Conservation (phyloP, 2,888 invertebrate genomes). For the Pedicia rivosa region DNA sequence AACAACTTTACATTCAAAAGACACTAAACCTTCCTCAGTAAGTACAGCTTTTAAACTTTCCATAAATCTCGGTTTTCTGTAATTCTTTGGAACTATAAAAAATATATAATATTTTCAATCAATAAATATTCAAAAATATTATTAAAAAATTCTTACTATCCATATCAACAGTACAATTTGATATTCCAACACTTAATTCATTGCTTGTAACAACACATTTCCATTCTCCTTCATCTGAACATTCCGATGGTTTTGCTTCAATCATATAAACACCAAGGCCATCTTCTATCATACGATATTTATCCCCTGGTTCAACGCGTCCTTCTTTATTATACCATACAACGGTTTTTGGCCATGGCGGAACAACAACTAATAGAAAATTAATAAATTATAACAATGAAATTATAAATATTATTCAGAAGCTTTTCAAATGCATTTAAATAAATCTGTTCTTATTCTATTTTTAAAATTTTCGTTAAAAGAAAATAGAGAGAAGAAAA, state of each 20-base stretch:
- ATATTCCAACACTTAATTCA: slow-evolving; percentile 58
- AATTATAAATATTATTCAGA: slow-evolving; percentile 8
- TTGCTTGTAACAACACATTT: slow-evolving; percentile 71
- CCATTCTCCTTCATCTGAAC: slow-evolving; percentile 77
- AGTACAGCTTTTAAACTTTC: slow-evolving; percentile 77
- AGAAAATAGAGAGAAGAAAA: slow-evolving; percentile 8
- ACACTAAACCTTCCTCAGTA: slow-evolving; percentile 81
- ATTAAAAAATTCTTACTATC: slow-evolving; percentile 41
- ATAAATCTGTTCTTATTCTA: slow-evolving; percentile 16
- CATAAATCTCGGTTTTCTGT: slow-evolving; percentile 76
- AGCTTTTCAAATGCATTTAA: slow-evolving; percentile 9
- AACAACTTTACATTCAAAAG: slow-evolving; percentile 86
- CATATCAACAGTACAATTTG: slow-evolving; percentile 58
- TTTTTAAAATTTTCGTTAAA: background rate
- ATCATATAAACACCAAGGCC: slow-evolving; percentile 69
- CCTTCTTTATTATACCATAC: slow-evolving; percentile 79
- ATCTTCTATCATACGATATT: slow-evolving; percentile 62
- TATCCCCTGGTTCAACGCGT: slow-evolving; percentile 49
- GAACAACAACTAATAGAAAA: slow-evolving; percentile 46
- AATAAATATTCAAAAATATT: slow-evolving; percentile 1
- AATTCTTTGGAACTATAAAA: slow-evolving; percentile 73
- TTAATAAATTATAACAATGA: background rate
- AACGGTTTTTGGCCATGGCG: slow-evolving; percentile 70
- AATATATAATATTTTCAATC: slow-evolving; percentile 6
- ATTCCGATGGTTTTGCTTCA: slow-evolving; percentile 58